Evolutionary conservation across 1,140 invertebrate species (phyloP).

Genomic region (Anadara kagoshimensis): DNA sequence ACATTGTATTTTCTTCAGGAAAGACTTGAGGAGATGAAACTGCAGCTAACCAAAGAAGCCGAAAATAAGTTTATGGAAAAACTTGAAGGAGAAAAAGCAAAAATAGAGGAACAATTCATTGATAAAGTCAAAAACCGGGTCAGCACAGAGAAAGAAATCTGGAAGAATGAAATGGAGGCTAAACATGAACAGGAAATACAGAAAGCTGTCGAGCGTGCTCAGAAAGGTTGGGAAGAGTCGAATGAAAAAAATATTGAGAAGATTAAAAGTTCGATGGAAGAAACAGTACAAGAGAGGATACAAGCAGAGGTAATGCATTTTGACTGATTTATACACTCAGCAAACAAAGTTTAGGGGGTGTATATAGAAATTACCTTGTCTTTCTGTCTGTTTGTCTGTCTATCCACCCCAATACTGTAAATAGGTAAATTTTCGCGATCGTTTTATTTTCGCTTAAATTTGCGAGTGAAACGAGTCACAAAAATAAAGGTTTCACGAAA

Average conservation of each 20-base stretch:
- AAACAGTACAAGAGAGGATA: conserved; percentile 32
- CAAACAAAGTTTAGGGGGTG: no score
- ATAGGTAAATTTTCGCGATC: no score
- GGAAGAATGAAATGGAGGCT: conserved; percentile 6
- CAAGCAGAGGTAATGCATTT: conserved; percentile 26
- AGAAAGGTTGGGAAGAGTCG: conserved; percentile 37
- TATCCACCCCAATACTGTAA: no score
- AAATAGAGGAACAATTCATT: conserved; percentile 24
- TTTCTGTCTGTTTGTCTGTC: no score
- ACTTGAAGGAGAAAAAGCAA: not conserved
- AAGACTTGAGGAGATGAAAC: no score
- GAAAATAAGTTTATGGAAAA: not conserved
- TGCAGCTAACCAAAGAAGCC: no score
- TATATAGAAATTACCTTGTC: no score
- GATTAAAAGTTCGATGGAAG: conserved; percentile 37
- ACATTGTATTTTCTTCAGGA: no score
- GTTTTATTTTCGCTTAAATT: no score
- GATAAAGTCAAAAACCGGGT: conserved; percentile 12
- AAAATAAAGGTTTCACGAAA: no score
- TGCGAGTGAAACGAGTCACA: no score
- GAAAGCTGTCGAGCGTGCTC: conserved; percentile 35
- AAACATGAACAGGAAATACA: conserved; percentile 32
- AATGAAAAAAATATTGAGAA: conserved; percentile 34
- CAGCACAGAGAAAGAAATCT: conserved; percentile 12
- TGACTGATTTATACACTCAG: no score